A percentile compares a stretch with the other conserved stretches of the same genome.
Conservation (phyloP, 2,113 vertebrate species). For the Platichthys stellatus region DNA sequence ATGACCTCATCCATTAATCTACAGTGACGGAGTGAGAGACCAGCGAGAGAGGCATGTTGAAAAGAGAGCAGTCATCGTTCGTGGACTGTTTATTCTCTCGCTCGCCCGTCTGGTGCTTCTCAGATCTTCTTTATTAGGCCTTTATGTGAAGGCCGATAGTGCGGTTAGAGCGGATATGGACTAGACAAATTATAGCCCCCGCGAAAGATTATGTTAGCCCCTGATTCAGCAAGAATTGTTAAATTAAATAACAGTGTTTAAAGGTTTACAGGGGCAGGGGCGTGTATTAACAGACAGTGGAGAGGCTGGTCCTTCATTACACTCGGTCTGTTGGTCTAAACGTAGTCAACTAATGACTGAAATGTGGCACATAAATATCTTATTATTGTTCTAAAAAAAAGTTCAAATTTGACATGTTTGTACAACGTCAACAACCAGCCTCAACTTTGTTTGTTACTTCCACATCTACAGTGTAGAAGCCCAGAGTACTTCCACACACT, state of each 20-base stretch:
- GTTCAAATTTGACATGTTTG: too few species aligned
- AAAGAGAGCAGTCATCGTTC: slow-evolving; percentile 59
- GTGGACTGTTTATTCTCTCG: slow-evolving; percentile 4
- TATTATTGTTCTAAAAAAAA: too few species aligned
- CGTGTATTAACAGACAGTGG: not conserved
- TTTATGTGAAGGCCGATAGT: slow-evolving; percentile 38
- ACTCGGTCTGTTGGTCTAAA: too few species aligned
- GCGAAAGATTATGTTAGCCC: slow-evolving; percentile 11
- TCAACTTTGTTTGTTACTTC: too few species aligned
- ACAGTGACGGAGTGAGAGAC: slow-evolving; percentile 4
- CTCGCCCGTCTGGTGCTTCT: slow-evolving; percentile 21
- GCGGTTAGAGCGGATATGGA: slow-evolving; percentile 57
- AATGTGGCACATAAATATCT: too few species aligned
- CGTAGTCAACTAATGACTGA: too few species aligned
- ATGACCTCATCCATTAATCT: slow-evolving; percentile 37
- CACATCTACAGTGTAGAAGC: too few species aligned
- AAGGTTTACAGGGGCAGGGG: slow-evolving; percentile 1
- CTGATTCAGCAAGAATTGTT: slow-evolving; percentile 40
- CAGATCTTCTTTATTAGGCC: slow-evolving; percentile 17
- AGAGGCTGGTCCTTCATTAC: not conserved
- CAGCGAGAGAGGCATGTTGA: not conserved
- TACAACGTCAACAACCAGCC: too few species aligned
- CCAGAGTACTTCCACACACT: too few species aligned
- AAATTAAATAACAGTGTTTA: slow-evolving; percentile 38
- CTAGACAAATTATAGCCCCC: slow-evolving; percentile 55